Conservation (phyloP, 2,888 invertebrate genomes). For the Branchinecta sandiegonensis region DNA sequence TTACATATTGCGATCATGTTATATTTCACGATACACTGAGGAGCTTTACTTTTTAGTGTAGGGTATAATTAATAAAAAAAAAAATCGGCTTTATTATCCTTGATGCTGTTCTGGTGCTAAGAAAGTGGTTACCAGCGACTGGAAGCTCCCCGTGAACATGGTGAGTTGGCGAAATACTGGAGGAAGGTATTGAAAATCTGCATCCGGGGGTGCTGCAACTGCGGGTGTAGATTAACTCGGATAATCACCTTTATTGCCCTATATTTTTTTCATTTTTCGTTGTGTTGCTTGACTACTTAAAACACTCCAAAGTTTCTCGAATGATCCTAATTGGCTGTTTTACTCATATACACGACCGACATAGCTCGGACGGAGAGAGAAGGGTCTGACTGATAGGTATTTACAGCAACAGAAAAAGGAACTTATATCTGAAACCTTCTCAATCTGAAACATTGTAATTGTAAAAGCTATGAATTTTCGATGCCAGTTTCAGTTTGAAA, state of each 20-base stretch:
- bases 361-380: too few relatives aligned
- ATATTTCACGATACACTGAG: too few relatives aligned
- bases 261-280: background rate
- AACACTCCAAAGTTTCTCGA: conserved; percentile 4
- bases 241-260: background rate
- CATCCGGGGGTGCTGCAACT: too few relatives aligned
- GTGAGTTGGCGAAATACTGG: background rate
- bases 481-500: background rate
- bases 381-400: background rate
- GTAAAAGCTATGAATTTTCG: background rate
- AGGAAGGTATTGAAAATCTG: conserved; percentile 14
- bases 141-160: conserved; percentile 1
- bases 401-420: background rate
- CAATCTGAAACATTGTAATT: conserved; percentile 14
- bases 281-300: background rate
- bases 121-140: background rate
- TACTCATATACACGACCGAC: too few relatives aligned
- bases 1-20: too few relatives aligned
- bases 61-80: background rate
- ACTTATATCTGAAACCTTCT: background rate
- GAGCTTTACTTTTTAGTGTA: too few relatives aligned
- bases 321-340: too few relatives aligned
- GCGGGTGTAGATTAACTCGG: background rate
- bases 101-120: background rate
- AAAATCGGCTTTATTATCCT: background rate